Base-by-base conservation (phyloP, 2,888 invertebrate genomes). In the Julus scanicus region DNA sequence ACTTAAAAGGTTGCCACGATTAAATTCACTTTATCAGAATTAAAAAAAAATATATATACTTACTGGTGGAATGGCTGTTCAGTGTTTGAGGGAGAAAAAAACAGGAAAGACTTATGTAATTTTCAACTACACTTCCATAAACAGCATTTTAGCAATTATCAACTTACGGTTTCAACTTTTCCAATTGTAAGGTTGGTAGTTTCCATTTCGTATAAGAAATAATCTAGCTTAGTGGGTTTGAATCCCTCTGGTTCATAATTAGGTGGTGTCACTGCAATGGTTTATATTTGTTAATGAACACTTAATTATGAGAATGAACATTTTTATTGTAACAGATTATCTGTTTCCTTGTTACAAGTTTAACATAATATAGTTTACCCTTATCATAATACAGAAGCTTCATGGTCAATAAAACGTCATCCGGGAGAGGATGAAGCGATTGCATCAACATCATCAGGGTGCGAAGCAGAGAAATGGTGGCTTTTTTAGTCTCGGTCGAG, bases 161-260 rank as follows among this genome's bases (percentile, higher is more conserved):
- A 53, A 87, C 80, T 57, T 86, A 89, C 89, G 5, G 89, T 89
- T 90, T 90, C 84, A 17, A 93, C 92, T 90, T 92, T 91, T 80
- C 93, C 93, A 89, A 92, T 91, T 90, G 91, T 91, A 84, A 92
- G 91, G 86, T 91, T 92, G 88, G 92, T 90, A 1, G 92, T 91
- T 86, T 92, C 92, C 20, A 91, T 91, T 85, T 91, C 91, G 91
- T 92, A 92, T 5, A 89, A 89, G 89, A 92, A 92, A 87, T 86
- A 89, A 53, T 91, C 91, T 88, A 89, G 89, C 39, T 91, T 90
- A 40, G 91, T 90, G 53, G 92, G 88, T 84, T 91, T 91, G 89
- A 93, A 93, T 86, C 93, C 92, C 87, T 92, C 92, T 5, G 93
- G 93, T 89, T 93, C 92, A 91, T 93, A 93, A 89, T 92, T 92